Conservation (phyloP, 2,888 invertebrate genomes). For the Dichetophora obliterata region DNA sequence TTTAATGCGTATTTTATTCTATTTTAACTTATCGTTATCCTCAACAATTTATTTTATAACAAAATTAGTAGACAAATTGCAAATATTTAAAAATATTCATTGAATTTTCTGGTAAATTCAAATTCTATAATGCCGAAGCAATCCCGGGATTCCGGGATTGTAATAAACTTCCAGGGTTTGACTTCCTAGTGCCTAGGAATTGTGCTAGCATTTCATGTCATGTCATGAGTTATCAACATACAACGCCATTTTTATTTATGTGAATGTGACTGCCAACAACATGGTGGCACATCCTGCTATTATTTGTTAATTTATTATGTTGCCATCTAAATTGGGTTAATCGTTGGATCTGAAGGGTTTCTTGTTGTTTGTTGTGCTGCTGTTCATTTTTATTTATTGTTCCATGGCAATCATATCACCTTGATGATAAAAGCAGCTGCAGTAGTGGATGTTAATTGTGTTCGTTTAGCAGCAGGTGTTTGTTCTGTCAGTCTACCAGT, state of each 20-base stretch:
- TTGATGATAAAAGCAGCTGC: not conserved
- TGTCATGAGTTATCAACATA: not conserved
- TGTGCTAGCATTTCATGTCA: not conserved
- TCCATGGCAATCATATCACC: not conserved
- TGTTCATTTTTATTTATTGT: slow-evolving; percentile 7
- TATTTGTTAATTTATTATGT: slow-evolving; percentile 33
- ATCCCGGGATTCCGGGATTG: too few relatives aligned
- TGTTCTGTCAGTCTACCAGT: not conserved
- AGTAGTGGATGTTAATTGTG: not conserved
- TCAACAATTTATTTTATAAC: too few relatives aligned
- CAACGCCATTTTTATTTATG: not conserved
- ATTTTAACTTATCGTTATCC: too few relatives aligned
- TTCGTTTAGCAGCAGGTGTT: not conserved
- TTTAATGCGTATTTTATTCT: too few relatives aligned
- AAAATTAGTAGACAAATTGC: too few relatives aligned
- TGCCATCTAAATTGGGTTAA: slow-evolving; percentile 27
- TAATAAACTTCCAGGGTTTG: too few relatives aligned
- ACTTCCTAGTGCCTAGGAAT: not conserved
- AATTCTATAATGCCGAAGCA: too few relatives aligned
- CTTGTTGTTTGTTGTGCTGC: not conserved
- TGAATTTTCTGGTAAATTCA: too few relatives aligned
- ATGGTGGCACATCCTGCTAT: slow-evolving; percentile 3
- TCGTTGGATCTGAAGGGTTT: not conserved
- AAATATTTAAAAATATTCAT: too few relatives aligned
- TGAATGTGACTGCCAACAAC: not conserved